phyloP scores from a whole-genome alignment of 2,888 invertebrate genomes.

The Amaurobius ferox region DNA sequence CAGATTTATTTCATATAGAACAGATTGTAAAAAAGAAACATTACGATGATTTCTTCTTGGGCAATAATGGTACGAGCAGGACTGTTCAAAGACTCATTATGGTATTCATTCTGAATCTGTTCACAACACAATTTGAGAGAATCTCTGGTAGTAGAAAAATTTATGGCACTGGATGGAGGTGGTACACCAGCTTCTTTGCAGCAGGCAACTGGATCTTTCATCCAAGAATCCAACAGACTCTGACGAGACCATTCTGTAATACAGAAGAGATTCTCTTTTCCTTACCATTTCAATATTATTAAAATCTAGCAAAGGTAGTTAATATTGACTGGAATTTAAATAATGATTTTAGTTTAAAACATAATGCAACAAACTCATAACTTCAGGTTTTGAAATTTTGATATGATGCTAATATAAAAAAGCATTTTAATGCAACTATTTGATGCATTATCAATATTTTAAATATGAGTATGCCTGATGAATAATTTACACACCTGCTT shows the following conservation, averaged over 20 bases:
- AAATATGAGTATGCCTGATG: too few species aligned
- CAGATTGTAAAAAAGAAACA: neutral
- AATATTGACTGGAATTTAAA: too few species aligned
- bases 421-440: too few species aligned
- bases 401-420: too few species aligned
- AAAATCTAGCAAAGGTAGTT: too few species aligned
- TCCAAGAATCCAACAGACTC: constrained; percentile 83
- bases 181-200: constrained; percentile 84
- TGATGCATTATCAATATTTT: too few species aligned
- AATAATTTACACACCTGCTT: too few species aligned
- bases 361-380: too few species aligned
- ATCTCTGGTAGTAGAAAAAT: constrained; percentile 55
- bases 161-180: constrained; percentile 80
- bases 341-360: too few species aligned
- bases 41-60: constrained; percentile 72
- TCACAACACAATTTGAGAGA: constrained; percentile 76
- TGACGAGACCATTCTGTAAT: constrained; percentile 86
- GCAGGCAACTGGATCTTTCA: constrained; percentile 82
- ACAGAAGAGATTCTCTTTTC: too few species aligned
- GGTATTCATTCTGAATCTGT: constrained; percentile 73
- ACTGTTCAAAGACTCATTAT: constrained; percentile 73
- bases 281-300: too few species aligned
- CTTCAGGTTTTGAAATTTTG: too few species aligned
- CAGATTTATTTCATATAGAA: constrained; percentile 78
- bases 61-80: constrained; percentile 67